These are phyloP conservation scores for Coelogynopora nodosa DNA, from an alignment of 2,888 invertebrate genomes.

Conservation along the genomic window DNA sequence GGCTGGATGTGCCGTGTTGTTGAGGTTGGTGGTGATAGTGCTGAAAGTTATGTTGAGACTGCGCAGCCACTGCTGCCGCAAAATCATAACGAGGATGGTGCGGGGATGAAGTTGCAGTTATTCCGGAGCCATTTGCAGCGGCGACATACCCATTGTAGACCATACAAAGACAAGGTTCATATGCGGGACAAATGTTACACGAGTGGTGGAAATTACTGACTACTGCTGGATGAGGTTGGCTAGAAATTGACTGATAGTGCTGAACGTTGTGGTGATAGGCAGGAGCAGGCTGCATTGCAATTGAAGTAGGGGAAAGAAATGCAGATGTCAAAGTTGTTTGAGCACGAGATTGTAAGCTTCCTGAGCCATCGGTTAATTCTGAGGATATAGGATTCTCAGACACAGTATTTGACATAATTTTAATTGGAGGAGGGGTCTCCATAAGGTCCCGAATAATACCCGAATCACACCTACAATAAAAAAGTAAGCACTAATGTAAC, in stretches of 20 bases:
- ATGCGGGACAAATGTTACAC: neutral
- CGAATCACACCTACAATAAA: neutral
- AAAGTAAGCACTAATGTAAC: too few relatives aligned
- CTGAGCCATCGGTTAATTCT: neutral
- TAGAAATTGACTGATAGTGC: neutral
- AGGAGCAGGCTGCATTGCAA: neutral
- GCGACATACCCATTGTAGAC: neutral
- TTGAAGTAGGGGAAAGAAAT: neutral
- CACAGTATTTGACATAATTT: neutral
- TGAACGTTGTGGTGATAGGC: neutral
- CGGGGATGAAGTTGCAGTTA: neutral
- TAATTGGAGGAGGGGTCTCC: conserved; percentile 4
- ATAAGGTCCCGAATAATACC: neutral
- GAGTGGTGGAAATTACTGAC: neutral
- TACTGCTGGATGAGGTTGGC: neutral
- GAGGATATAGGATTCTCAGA: neutral
- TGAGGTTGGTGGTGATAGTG: conserved; percentile 4
- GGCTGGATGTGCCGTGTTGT: neutral
- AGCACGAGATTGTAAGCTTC: neutral
- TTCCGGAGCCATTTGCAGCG: neutral
- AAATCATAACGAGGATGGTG: neutral
- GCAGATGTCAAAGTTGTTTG: neutral
- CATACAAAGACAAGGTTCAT: neutral
- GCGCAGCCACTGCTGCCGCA: neutral
- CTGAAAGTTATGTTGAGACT: conserved; percentile 12